phyloP scores from a whole-genome alignment of 92 coral and sea anemone species.

The Porites evermanni region DNA sequence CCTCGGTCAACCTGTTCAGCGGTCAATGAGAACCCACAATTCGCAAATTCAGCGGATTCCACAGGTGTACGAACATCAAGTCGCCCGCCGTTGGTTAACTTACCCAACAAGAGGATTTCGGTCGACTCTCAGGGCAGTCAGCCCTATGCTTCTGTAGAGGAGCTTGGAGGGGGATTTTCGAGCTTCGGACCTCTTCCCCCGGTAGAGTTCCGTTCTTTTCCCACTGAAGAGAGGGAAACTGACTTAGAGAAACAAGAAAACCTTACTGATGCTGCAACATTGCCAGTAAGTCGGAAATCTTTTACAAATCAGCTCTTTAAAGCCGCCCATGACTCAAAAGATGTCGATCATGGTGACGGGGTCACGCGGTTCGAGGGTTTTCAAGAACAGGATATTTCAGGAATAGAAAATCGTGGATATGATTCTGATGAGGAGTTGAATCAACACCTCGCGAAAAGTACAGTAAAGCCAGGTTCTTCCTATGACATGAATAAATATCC shows the following conservation, averaged over 20 bases:
- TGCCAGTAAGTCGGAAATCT: slow-evolving; percentile 51
- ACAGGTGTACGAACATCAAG: neutral
- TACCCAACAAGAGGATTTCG: slow-evolving; percentile 70
- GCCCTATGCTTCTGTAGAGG: slow-evolving; percentile 88
- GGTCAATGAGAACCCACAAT: slow-evolving; percentile 23
- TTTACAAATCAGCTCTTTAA: slow-evolving; percentile 65
- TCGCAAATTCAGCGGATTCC: neutral
- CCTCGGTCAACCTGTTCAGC: slow-evolving; percentile 24
- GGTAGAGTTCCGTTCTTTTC: slow-evolving; percentile 58
- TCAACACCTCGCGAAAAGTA: slow-evolving; percentile 25
- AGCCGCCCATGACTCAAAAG: slow-evolving; percentile 1
- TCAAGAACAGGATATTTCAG: slow-evolving; percentile 53
- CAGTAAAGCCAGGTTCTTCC: neutral
- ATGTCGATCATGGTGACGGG: slow-evolving; percentile 19
- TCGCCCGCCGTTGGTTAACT: slow-evolving; percentile 57
- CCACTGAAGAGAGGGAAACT: slow-evolving; percentile 12
- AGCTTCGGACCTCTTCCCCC: slow-evolving; percentile 86
- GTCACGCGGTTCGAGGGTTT: slow-evolving; percentile 2
- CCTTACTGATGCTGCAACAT: neutral
- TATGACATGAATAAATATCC: slow-evolving; percentile 21
- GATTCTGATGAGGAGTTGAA: slow-evolving; percentile 70
- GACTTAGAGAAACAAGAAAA: neutral
- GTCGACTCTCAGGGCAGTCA: slow-evolving; percentile 84
- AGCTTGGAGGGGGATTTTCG: slow-evolving; percentile 90
- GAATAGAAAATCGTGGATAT: slow-evolving; percentile 60